These are phyloP conservation scores for Mesoclemmys tuberculata DNA, from an alignment of 2,113 vertebrate genomes.

Conservation along the genomic window DNA sequence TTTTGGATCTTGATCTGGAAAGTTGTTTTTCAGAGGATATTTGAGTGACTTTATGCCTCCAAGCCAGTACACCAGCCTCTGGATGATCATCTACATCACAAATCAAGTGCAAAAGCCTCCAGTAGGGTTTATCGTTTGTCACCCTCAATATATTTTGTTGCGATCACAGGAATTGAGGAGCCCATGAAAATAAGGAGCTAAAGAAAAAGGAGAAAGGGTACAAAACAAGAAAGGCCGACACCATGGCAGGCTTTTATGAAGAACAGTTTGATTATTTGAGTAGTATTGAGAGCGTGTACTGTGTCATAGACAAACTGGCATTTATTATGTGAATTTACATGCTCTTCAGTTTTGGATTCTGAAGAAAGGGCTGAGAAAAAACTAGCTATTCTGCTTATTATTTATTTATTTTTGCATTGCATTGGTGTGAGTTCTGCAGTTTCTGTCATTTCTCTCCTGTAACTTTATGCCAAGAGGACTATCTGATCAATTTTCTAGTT, in stretches of 20 bases:
- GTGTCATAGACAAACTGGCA: background rate
- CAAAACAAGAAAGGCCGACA: slow-evolving; percentile 13
- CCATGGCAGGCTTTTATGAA: background rate
- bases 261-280: slow-evolving; percentile 1
- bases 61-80: background rate
- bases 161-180: background rate
- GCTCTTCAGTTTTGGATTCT: background rate
- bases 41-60: slow-evolving; percentile 24
- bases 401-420: background rate
- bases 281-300: background rate
- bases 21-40: background rate
- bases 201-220: background rate
- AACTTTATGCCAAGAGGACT: background rate
- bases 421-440: background rate
- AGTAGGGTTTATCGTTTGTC: slow-evolving; percentile 46
- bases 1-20: background rate
- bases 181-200: background rate
- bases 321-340: background rate
- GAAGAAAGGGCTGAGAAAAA: background rate
- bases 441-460: background rate
- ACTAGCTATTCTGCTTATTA: background rate
- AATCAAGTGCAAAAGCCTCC: slow-evolving; percentile 32
- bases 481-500: background rate
- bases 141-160: slow-evolving; percentile 16
- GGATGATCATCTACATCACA: slow-evolving; percentile 2